phyloP scores from a whole-genome alignment of 2,113 vertebrate genomes.

The Ochotona curzoniae region DNA sequence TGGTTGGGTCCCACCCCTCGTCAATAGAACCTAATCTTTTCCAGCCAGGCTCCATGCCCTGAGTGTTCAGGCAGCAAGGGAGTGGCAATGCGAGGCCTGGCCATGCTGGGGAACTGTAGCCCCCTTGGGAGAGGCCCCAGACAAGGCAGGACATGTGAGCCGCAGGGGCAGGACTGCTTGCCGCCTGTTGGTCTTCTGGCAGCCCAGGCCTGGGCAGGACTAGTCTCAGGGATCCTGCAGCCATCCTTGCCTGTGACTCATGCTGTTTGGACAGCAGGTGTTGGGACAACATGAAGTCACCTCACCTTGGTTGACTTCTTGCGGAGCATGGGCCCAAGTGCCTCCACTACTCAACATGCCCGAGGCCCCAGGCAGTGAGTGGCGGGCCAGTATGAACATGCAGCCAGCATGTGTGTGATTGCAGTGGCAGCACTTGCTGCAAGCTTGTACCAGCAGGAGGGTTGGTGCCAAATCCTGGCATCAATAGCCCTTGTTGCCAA shows the following conservation, averaged over 20 bases:
- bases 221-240: neutral
- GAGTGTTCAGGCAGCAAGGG: neutral
- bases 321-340: neutral
- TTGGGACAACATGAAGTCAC: constrained; percentile 18
- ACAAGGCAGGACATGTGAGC: neutral
- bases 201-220: neutral
- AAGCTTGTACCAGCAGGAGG: neutral
- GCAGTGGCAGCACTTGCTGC: fast-evolving
- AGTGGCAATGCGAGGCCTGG: neutral
- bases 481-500: neutral
- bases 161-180: neutral
- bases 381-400: neutral
- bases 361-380: neutral
- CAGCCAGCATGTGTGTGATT: neutral
- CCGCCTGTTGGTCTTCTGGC: neutral
- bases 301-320: neutral
- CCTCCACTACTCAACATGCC: neutral
- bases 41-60: neutral
- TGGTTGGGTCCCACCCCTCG: neutral
- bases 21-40: neutral
- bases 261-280: neutral
- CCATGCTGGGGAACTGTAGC: neutral
- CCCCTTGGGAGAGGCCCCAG: neutral
- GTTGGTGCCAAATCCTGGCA: neutral
- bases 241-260: constrained; percentile 10